Conservation (phyloP, 2,888 invertebrate species). For the Nebria salina region DNA sequence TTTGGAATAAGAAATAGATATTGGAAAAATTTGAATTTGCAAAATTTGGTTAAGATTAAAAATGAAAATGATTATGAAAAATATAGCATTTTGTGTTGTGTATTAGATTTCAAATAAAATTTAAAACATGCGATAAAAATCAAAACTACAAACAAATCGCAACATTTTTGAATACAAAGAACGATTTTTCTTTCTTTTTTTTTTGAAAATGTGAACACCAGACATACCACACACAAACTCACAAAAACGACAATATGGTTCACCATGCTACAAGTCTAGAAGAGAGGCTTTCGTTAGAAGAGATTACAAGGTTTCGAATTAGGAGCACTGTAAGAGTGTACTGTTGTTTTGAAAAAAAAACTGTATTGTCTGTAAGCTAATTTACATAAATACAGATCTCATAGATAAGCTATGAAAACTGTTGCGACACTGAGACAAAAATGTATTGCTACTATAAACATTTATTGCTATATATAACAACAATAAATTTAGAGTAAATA, state of each 20-base stretch:
- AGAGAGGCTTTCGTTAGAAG: neutral
- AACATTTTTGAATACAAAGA: neutral
- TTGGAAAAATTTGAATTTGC: constrained; percentile 3
- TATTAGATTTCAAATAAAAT: neutral
- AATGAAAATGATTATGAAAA: constrained; percentile 8
- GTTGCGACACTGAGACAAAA: neutral
- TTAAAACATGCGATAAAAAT: neutral
- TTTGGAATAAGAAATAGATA: constrained; percentile 12
- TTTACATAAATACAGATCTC: neutral
- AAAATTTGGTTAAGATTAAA: neutral
- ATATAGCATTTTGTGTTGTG: constrained; percentile 1
- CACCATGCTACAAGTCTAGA: neutral
- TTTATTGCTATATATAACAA: neutral
- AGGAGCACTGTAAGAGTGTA: neutral
- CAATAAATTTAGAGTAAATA: neutral
- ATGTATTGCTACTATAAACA: neutral
- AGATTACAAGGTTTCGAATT: neutral
- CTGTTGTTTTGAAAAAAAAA: neutral
- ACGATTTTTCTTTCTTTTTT: neutral
- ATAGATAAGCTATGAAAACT: neutral
- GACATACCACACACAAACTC: constrained; percentile 35
- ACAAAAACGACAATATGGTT: constrained; percentile 35
- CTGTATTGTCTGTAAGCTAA: neutral
- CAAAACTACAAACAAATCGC: constrained; percentile 5
- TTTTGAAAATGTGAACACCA: constrained; percentile 19